Evolutionary conservation across 2,888 invertebrate species (phyloP).

Genomic region (Caenorhabditis virilis): DNA sequence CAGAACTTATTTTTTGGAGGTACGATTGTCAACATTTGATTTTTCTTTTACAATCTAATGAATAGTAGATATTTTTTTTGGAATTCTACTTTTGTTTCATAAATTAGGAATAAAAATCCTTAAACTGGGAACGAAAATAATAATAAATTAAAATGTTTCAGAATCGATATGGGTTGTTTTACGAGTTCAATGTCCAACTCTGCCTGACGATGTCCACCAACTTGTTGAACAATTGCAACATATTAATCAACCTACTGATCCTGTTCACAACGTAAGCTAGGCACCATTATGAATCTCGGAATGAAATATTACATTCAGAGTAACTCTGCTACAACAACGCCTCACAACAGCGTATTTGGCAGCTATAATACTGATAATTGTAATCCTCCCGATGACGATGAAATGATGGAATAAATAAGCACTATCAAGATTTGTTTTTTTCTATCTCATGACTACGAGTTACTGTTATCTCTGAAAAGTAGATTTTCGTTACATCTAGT

Average conservation of each 20-base stretch:
- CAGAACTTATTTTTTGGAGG: slow-evolving; percentile 38
- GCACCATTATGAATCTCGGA: too few species aligned
- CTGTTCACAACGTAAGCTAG: too few species aligned
- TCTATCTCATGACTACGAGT: too few species aligned
- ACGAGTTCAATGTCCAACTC: neutral
- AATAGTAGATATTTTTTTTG: too few species aligned
- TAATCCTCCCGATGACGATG: neutral
- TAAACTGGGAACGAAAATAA: neutral
- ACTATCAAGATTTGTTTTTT: too few species aligned
- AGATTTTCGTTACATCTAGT: too few species aligned
- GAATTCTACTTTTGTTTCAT: neutral
- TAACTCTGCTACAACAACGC: too few species aligned
- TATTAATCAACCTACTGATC: neutral
- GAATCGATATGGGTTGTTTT: slow-evolving; percentile 30
- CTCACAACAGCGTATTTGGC: neutral
- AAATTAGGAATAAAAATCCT: neutral
- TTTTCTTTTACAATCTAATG: too few species aligned
- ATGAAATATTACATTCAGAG: too few species aligned
- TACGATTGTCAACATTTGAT: slow-evolving; percentile 5
- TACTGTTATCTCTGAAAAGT: too few species aligned
- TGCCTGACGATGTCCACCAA: neutral
- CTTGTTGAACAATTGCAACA: neutral
- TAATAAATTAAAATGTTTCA: neutral
- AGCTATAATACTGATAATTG: neutral
- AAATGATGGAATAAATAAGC: slow-evolving; percentile 18